A percentile compares a stretch with the other conserved stretches of the same genome.
These are phyloP conservation scores for Apodemia zela DNA, from an alignment of 2,888 invertebrate species.

Conservation along the genomic window DNA sequence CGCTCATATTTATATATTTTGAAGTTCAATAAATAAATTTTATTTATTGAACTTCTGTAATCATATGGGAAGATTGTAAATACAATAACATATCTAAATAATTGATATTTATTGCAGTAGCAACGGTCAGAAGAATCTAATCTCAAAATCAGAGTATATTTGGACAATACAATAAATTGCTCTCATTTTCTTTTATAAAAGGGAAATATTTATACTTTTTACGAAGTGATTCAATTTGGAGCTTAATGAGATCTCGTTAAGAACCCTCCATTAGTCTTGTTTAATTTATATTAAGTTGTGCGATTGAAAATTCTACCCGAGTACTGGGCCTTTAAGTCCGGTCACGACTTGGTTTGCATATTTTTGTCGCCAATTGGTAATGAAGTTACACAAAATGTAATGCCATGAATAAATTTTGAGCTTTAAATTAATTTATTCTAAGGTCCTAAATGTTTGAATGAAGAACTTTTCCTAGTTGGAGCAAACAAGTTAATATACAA, in stretches of 20 bases:
- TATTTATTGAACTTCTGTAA: too few species aligned
- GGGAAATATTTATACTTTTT: conserved; percentile 23
- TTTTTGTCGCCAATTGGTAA: conserved; percentile 29
- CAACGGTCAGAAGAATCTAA: too few species aligned
- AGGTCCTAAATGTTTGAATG: conserved; percentile 4
- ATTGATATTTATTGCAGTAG: too few species aligned
- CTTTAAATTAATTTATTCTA: conserved; percentile 17
- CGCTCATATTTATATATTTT: too few species aligned
- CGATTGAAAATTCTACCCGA: conserved; percentile 30
- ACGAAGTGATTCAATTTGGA: conserved; percentile 29
- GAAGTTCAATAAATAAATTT: too few species aligned
- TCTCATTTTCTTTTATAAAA: conserved; percentile 23
- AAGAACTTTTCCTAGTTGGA: background rate
- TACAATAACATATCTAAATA: too few species aligned
- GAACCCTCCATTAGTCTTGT: conserved; percentile 28
- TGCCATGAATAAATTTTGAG: conserved; percentile 23
- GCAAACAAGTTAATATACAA: background rate
- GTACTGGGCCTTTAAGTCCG: conserved; percentile 27
- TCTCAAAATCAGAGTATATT: background rate
- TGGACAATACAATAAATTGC: conserved; percentile 17
- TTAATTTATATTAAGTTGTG: conserved; percentile 28
- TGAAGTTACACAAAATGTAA: conserved; percentile 26
- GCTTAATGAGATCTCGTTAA: conserved; percentile 29
- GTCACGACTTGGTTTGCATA: conserved; percentile 31
- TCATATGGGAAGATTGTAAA: too few species aligned